phyloP scores from a whole-genome alignment of 2,113 vertebrate species.

The Nerophis ophidion region DNA sequence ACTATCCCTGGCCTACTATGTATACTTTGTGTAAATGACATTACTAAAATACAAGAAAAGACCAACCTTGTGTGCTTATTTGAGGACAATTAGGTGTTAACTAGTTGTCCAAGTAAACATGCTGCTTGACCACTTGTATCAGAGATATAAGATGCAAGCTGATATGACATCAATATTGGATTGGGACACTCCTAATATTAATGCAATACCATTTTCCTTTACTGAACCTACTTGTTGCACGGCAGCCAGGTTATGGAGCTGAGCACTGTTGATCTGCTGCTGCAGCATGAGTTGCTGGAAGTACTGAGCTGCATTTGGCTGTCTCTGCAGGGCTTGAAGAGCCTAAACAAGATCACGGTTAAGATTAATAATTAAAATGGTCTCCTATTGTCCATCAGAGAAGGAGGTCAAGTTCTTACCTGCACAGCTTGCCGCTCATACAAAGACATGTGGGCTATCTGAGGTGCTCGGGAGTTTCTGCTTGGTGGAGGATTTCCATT shows the following conservation, averaged over 20 bases:
- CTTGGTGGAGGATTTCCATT: conserved; percentile 81
- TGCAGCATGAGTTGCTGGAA: conserved; percentile 98
- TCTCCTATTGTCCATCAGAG: not conserved
- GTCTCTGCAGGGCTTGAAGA: conserved; percentile 90
- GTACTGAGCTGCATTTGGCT: conserved; percentile 96
- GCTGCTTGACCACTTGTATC: too few relatives aligned
- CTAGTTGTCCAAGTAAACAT: too few relatives aligned
- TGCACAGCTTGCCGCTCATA: conserved; percentile 94
- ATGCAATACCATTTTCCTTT: not conserved
- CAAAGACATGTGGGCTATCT: conserved; percentile 94
- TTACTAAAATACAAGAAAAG: too few relatives aligned
- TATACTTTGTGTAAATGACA: too few relatives aligned
- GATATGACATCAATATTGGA: too few relatives aligned
- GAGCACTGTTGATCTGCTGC: conserved; percentile 93
- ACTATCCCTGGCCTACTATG: too few relatives aligned
- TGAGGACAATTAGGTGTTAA: too few relatives aligned
- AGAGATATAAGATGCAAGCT: too few relatives aligned
- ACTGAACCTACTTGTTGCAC: conserved; percentile 87
- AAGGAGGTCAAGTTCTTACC: conserved; percentile 63
- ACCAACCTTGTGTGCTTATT: too few relatives aligned
- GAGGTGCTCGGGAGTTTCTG: conserved; percentile 82
- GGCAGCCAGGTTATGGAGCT: conserved; percentile 93
- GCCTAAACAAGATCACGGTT: conserved; percentile 69
- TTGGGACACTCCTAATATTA: too few relatives aligned
- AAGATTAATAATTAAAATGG: not conserved